A percentile compares a stretch with the other conserved stretches of the same genome.
Evolutionary conservation across 2,888 invertebrate species (phyloP).

Genomic region (Drosophila antonietae): DNA sequence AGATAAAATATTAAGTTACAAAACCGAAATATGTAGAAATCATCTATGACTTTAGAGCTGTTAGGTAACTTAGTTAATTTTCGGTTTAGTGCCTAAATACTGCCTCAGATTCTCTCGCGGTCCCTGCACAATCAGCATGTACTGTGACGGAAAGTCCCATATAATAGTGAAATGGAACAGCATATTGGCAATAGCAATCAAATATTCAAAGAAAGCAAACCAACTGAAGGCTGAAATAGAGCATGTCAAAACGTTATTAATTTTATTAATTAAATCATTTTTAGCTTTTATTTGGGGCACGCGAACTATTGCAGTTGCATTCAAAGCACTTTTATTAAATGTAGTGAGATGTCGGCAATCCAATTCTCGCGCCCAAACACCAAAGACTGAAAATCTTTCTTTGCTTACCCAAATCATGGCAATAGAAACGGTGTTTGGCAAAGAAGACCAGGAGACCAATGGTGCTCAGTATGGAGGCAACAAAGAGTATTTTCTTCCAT

Average conservation of each 20-base stretch:
- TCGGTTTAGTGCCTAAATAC: slow-evolving; percentile 59
- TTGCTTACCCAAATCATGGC: slow-evolving; percentile 93
- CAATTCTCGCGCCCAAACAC: neutral
- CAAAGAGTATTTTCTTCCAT: slow-evolving; percentile 91
- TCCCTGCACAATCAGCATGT: slow-evolving; percentile 89
- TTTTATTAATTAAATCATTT: neutral
- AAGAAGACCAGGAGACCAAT: slow-evolving; percentile 94
- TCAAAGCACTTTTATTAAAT: neutral
- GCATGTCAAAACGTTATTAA: slow-evolving; percentile 5
- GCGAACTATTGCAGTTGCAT: neutral
- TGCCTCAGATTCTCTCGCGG: slow-evolving; percentile 85
- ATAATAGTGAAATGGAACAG: slow-evolving; percentile 95
- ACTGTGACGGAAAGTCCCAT: slow-evolving; percentile 93
- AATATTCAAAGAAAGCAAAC: slow-evolving; percentile 97
- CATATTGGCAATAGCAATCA: slow-evolving; percentile 96
- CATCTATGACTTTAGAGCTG: neutral
- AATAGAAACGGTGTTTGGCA: slow-evolving; percentile 93
- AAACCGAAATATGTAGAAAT: slow-evolving; percentile 16
- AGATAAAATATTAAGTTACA: slow-evolving; percentile 19
- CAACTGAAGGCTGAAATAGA: slow-evolving; percentile 92
- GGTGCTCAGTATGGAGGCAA: slow-evolving; percentile 91
- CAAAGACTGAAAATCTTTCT: no score
- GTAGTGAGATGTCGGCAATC: no score
- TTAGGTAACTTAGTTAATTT: slow-evolving; percentile 49
- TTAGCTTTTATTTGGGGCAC: neutral